These are phyloP conservation scores for Psilopsiagon aurifrons DNA, from an alignment of 2,113 vertebrate genomes.

Conservation along the genomic window DNA sequence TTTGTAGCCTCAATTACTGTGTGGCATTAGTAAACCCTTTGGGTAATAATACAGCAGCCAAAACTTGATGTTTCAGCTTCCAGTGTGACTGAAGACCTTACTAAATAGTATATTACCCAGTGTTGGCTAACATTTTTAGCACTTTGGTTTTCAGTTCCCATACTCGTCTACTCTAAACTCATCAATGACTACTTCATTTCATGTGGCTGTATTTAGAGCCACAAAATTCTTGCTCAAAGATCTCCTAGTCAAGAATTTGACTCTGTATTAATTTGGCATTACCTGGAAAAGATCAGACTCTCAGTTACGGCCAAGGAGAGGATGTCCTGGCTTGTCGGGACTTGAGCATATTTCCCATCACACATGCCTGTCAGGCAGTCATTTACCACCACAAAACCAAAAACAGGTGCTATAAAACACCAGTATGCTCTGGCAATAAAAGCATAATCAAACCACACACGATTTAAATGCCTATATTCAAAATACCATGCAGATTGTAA, in stretches of 20 bases:
- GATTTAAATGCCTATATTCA: neutral
- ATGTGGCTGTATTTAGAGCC: neutral
- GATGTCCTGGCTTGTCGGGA: neutral
- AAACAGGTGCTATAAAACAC: neutral
- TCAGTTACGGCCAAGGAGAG: neutral
- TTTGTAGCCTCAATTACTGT: neutral
- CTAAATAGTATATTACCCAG: neutral
- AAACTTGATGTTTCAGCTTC: neutral
- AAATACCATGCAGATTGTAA: neutral
- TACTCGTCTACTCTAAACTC: neutral
- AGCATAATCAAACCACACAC: neutral
- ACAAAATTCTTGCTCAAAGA: neutral
- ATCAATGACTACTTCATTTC: neutral
- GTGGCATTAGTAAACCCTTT: neutral
- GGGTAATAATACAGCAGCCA: neutral
- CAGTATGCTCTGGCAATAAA: neutral
- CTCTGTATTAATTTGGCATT: neutral
- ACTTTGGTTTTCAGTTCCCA: neutral
- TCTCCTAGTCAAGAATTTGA: neutral
- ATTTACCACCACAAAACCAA: neutral
- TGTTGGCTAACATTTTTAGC: neutral
- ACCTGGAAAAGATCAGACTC: neutral
- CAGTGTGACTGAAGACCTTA: neutral
- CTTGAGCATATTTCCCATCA: accelerated
- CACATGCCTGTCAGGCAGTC: neutral